These are phyloP conservation scores for Papilio glaucus DNA, from an alignment of 1,140 invertebrate genomes.

Conservation along the genomic window DNA sequence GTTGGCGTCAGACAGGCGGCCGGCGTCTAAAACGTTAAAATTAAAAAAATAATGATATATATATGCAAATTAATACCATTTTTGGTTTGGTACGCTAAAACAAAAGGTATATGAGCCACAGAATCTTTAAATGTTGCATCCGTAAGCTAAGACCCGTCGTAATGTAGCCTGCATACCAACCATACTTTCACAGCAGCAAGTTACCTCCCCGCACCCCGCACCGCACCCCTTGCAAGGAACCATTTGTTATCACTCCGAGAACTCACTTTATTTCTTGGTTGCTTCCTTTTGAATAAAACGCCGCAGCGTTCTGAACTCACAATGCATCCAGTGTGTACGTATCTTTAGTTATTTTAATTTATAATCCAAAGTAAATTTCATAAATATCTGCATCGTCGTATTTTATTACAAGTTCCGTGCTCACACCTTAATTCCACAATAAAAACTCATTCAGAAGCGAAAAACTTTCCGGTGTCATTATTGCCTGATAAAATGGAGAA, in stretches of 20 bases:
- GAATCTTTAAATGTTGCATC: background rate
- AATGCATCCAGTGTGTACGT: background rate
- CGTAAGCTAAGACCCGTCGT: background rate
- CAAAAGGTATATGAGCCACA: background rate
- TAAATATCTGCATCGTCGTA: too few species aligned
- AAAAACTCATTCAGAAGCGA: slow-evolving; percentile 12
- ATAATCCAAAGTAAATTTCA: background rate
- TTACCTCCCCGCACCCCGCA: background rate
- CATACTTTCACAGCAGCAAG: background rate
- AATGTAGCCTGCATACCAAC: slow-evolving; percentile 9
- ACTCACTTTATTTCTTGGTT: slow-evolving; percentile 24
- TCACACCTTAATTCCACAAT: background rate
- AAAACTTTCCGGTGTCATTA: slow-evolving; percentile 33
- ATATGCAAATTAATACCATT: background rate
- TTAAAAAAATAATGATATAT: background rate
- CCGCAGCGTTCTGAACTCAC: slow-evolving; percentile 8
- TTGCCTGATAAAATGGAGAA: slow-evolving; percentile 33
- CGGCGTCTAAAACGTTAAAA: background rate
- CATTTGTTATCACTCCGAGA: slow-evolving; percentile 24
- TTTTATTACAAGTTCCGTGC: background rate
- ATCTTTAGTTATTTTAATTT: background rate
- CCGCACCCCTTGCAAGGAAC: background rate
- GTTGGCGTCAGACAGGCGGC: too few species aligned
- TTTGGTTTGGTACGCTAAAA: background rate
- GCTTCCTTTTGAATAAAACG: slow-evolving; percentile 25